Evolutionary conservation across 2,113 vertebrate genomes (phyloP), one percentile per base, ranked within the genome.

Genomic region (Chionis minor): DNA sequence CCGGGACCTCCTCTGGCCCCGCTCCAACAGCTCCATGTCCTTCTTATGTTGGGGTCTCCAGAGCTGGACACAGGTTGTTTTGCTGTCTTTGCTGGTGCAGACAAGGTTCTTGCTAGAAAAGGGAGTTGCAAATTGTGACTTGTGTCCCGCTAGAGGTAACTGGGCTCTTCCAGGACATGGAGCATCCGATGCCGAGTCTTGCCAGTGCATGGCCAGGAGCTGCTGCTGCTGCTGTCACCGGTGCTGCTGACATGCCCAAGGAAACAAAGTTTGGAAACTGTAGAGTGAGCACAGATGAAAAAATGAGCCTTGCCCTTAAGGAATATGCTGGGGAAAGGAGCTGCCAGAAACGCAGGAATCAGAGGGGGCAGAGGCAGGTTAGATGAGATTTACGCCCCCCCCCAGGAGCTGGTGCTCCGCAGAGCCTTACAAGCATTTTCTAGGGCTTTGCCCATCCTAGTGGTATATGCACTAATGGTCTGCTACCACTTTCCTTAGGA

Each of bases 91-190:
- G 77, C 22, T 35, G 8, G 0, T 4, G 23, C 10, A 27, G 32
- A 1, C 14, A 65, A 3, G 35, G 33, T 47, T 79, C 83, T 83
- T 0, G 0, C 21, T 23, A 22, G 44, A 17, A 93, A 15, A 79
- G 19, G 52, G 26, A 42, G 72, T 59, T 81, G 19, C 84, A 55
- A 7, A 35, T 47, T 24, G 24, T 2, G 1, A 4, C 42, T 44
- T 15, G 21, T 23, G 66, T 16, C 45, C 78, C 54, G 27, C 28
- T 11, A 19, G 44, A 17, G 8, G 10, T 30, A 30, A 28, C 17
- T 0, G 27, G 40, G 33, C 11, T 35, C 2, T 14, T 2, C 5
- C 0, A 6, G 23, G 49, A 24, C 49, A 12, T 2, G 4, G 61
- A 51, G 49, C 55, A 33, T n/a, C 21, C 0, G 8, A 19, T 27